A percentile compares a stretch with the other conserved stretches of the same genome.
Conservation (phyloP, 2,113 vertebrate genomes). For the Marmota flaviventris region DNA sequence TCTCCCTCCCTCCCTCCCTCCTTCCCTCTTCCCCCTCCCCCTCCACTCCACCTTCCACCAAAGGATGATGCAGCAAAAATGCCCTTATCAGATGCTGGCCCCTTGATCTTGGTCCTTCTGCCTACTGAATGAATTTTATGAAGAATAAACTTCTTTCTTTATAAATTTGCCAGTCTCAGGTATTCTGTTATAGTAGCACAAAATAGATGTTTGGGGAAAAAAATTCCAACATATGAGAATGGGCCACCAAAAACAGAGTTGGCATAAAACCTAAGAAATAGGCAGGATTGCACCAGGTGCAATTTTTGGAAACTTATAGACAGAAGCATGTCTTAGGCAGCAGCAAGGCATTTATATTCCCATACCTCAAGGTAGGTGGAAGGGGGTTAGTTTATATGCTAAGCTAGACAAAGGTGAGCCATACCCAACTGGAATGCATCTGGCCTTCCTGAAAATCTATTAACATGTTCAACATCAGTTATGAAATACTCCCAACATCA, state of each 20-base stretch:
- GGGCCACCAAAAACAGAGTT: neutral
- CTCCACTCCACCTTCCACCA: neutral
- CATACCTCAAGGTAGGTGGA: neutral
- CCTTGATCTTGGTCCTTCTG: neutral
- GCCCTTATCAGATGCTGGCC: neutral
- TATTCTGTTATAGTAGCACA: neutral
- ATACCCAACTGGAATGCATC: neutral
- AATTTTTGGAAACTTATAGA: neutral
- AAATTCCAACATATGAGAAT: neutral
- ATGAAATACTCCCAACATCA: neutral
- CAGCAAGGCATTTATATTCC: neutral
- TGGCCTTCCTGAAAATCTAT: neutral
- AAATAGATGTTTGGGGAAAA: neutral
- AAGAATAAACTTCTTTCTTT: neutral
- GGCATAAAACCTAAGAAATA: neutral
- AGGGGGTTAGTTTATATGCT: neutral
- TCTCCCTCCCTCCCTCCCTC: neutral
- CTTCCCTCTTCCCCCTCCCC: no score
- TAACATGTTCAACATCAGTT: neutral
- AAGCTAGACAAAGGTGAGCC: neutral
- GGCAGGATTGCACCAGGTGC: neutral
- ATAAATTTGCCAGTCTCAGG: neutral
- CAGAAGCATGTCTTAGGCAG: neutral
- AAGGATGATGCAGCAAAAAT: neutral
- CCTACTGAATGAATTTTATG: neutral